Conservation (phyloP, 2,113 vertebrate genomes). For the Phrynosoma blainvillii region DNA sequence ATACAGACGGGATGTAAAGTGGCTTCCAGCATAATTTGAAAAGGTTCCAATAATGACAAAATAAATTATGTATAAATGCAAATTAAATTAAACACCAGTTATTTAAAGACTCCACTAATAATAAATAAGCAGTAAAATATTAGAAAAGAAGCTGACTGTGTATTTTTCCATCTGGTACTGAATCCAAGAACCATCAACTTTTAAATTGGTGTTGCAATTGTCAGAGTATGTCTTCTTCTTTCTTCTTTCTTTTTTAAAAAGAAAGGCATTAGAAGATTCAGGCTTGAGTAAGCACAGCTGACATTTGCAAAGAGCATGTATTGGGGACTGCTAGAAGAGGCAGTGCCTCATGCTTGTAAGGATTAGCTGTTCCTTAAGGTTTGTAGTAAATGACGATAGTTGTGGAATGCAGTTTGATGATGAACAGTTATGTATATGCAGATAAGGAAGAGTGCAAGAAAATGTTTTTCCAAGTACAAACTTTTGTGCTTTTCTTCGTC, state of each 20-base stretch:
- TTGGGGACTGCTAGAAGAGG: not conserved
- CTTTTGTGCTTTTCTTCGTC: constrained; percentile 1
- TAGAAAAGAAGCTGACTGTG: not conserved
- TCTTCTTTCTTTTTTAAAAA: not conserved
- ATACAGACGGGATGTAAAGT: no score
- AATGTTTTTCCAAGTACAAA: constrained; percentile 24
- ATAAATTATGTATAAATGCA: no score
- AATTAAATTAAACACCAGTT: no score
- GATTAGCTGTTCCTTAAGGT: constrained; percentile 41
- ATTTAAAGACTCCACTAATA: no score
- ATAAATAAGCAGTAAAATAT: no score
- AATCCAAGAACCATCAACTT: not conserved
- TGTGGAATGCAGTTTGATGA: constrained; percentile 12
- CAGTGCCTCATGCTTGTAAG: not conserved
- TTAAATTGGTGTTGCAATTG: not conserved
- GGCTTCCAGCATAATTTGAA: no score
- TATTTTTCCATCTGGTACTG: not conserved
- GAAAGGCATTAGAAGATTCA: constrained; percentile 33
- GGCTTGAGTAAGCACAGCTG: constrained; percentile 8
- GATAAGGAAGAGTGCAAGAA: rapidly evolving
- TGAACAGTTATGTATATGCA: constrained; percentile 4
- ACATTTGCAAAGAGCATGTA: constrained; percentile 22
- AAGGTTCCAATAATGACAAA: no score
- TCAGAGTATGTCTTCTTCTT: not conserved
- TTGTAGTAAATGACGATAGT: constrained; percentile 20